Base-by-base conservation (phyloP, 2,113 vertebrate species). In the Irena cyanogastra region DNA sequence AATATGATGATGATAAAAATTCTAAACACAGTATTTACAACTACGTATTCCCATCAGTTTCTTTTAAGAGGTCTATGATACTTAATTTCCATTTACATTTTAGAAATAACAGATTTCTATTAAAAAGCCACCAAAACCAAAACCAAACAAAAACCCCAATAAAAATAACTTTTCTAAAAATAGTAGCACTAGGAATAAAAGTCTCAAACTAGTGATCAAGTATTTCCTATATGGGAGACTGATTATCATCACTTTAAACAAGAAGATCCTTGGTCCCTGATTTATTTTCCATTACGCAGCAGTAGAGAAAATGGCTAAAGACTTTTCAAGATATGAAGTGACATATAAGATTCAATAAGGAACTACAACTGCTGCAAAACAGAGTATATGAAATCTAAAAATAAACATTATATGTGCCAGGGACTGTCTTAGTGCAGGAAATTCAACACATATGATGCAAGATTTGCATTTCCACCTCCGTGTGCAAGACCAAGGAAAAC, bases 211-310 rank as follows among this genome's bases (percentile, higher is more conserved):
- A 94, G 42, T 61, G 31, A 87, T 82, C 22, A 89, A 12, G 18
- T 86, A 95, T 96, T 82, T 97, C 19, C 7, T 52, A 26, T 24
- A 52, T 35, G 63, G 47, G 3, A 52, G 16, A 71, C 11, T 57
- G 42, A 91, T 69, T 75, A 66, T 72, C 64, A 86, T 56, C 11
- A 52, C 59, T 31, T 95, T 94, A 94, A 96, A 9, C 45, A 95
- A 85, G 5, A 95, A 82, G 53, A 83, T 52, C 44, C 7, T 54
- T n/a, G 26, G 42, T 59, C 10, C 21, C 12, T 95, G 54, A 81
- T 90, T 88, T 91, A 83, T 92, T 91, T 97, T 22, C 24, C 28
- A 83, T 83, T 88, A 91, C 14, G 23, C 3, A 92, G 9, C n/a
- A 91, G 71, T 17, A 56, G 22, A 94, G 31, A 89, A 74, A 89